Percentiles rank a stretch among this genome's conserved stretches.
Conservation (phyloP, 2,888 invertebrate species). For the Helicoverpa assulta region DNA sequence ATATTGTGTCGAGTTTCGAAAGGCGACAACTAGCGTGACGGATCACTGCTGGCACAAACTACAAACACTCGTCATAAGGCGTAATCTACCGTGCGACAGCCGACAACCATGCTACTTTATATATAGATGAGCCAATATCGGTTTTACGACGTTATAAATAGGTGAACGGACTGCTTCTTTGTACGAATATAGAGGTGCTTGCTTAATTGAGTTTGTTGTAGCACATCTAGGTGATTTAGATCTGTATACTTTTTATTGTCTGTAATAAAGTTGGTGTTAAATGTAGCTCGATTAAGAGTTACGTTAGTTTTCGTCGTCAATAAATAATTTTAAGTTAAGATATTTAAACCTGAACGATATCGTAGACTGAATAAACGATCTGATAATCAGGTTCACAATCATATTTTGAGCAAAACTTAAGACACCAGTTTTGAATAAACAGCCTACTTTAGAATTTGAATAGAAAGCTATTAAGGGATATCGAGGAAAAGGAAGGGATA, state of each 20-base stretch:
- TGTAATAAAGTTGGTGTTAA: too few species aligned
- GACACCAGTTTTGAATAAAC: too few species aligned
- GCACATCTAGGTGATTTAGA: not conserved
- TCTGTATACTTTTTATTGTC: not conserved
- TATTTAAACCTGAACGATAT: too few species aligned
- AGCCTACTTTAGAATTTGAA: too few species aligned
- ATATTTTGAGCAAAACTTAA: too few species aligned
- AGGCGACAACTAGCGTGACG: slow-evolving; percentile 37
- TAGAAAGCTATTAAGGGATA: too few species aligned
- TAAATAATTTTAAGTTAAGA: too few species aligned
- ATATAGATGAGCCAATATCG: slow-evolving; percentile 31
- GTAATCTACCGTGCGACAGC: slow-evolving; percentile 26
- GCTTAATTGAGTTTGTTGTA: not conserved
- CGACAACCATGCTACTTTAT: not conserved
- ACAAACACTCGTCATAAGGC: slow-evolving; percentile 34
- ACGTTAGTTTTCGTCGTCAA: too few species aligned
- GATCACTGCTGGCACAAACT: slow-evolving; percentile 48
- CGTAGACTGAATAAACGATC: too few species aligned
- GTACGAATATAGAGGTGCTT: not conserved
- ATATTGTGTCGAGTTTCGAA: slow-evolving; percentile 26
- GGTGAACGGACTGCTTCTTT: slow-evolving; percentile 8
- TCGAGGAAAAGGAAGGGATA: too few species aligned
- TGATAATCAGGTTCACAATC: too few species aligned
- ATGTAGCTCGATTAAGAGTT: too few species aligned
- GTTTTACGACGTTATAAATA: slow-evolving; percentile 2